Percentiles rank a stretch among this genome's conserved stretches.
These are phyloP conservation scores for Periophthalmus modestus DNA, from an alignment of 2,113 vertebrate species.

Conservation along the genomic window DNA sequence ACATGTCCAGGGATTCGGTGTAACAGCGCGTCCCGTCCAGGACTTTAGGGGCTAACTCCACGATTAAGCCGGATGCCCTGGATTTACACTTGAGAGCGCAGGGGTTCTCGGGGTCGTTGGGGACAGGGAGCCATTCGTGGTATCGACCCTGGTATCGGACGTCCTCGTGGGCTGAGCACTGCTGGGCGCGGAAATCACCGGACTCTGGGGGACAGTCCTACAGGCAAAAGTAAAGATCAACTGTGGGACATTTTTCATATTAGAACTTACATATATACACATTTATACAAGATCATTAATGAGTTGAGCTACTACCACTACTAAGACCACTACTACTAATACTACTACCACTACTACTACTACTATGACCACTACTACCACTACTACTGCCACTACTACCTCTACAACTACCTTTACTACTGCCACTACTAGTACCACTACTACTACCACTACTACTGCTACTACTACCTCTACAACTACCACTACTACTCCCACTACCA, in stretches of 20 bases:
- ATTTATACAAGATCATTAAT: background rate
- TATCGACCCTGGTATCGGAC: slow-evolving; percentile 89
- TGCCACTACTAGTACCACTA: too few species aligned
- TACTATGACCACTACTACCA: too few species aligned
- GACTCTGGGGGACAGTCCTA: slow-evolving; percentile 92
- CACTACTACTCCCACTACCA: too few species aligned
- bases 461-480: too few species aligned
- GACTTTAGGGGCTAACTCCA: slow-evolving; percentile 94
- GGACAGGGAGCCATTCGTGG: slow-evolving; percentile 92
- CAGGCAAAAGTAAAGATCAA: background rate
- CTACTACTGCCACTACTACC: too few species aligned
- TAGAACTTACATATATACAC: background rate
- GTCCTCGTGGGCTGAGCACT: slow-evolving; percentile 94
- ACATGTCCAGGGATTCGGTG: slow-evolving; percentile 96
- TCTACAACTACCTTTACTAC: too few species aligned
- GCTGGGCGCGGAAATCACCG: slow-evolving; percentile 94
- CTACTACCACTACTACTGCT: too few species aligned
- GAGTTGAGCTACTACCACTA: background rate
- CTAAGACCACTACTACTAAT: too few species aligned
- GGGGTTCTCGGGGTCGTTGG: slow-evolving; percentile 92
- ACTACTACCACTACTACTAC: too few species aligned
- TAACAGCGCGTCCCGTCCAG: slow-evolving; percentile 96
- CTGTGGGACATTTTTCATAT: background rate
- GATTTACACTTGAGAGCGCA: slow-evolving; percentile 93
- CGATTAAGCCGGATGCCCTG: slow-evolving; percentile 79